A percentile compares a stretch with the other conserved stretches of the same genome.
Evolutionary conservation across 2,888 invertebrate species (phyloP).

Genomic region (Thumatha senex): DNA sequence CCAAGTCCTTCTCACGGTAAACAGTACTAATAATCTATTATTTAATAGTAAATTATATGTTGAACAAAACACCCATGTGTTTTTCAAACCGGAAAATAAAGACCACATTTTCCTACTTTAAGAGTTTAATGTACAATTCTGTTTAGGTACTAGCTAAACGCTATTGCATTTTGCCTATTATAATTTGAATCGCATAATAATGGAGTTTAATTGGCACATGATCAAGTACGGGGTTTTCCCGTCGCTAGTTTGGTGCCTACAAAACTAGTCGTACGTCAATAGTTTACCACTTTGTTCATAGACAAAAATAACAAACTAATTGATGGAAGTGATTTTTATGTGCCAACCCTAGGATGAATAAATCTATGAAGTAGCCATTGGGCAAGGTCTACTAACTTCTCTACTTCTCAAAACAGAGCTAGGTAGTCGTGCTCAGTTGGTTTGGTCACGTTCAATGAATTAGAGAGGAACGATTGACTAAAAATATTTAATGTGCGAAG

Average conservation of each 20-base stretch:
- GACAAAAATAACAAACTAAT: background rate
- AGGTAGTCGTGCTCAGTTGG: too few relatives aligned
- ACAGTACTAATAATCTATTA: background rate
- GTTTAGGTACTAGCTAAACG: background rate
- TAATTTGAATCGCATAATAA: background rate
- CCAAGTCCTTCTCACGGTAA: too few relatives aligned
- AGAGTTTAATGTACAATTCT: background rate
- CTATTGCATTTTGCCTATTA: conserved; percentile 1
- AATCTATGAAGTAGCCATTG: too few relatives aligned
- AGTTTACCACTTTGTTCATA: background rate
- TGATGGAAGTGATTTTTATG: background rate
- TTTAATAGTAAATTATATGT: background rate
- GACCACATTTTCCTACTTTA: background rate
- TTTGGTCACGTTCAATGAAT: too few relatives aligned
- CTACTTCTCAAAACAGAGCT: too few relatives aligned
- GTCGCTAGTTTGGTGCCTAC: background rate
- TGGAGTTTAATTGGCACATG: conserved; percentile 1
- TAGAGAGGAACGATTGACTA: too few relatives aligned
- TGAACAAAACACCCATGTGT: background rate
- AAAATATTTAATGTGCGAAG: too few relatives aligned
- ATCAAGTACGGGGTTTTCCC: conserved; percentile 1
- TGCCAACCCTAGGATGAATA: background rate
- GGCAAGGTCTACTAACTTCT: too few relatives aligned
- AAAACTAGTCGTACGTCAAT: background rate
- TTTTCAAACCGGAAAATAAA: background rate